Base-by-base conservation (phyloP, 2,113 vertebrate species). In the Eudyptes chrysolophus region DNA sequence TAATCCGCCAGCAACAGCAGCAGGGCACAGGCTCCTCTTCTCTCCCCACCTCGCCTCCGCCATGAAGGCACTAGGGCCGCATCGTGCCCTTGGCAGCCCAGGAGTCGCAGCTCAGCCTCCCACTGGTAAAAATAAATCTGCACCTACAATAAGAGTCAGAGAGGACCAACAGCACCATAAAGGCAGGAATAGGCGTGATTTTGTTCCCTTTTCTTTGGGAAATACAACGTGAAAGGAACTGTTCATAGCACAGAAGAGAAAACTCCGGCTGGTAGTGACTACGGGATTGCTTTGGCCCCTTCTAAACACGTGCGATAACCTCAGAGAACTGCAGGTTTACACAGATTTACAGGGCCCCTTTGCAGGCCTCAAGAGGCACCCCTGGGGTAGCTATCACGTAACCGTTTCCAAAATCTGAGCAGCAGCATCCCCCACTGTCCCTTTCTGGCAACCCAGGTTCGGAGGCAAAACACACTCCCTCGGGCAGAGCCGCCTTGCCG, bases 401-500 rank as follows among this genome's bases (percentile, higher is more conserved):
- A 34, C 20, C 40, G 46, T 48, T 89, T 48, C 34, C 54, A 78
- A 78, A 95, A 61, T 34, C 60, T 69, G 71, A 62, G 38, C 60
- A 74, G 87, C 42, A 48, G 64, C 86, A 81, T 81, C 40, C n/a
- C 51, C 64, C 69, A 34, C 89, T 66, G 46, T 60, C 36, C 27
- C 40, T 44, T 81, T 84, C 75, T 40, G 70, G 70, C 48, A 89
- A 61, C 8, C 38, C n/a, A 55, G 9, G 24, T 38, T 79, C 17
- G 26, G 46, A 77, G n/a, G n/a, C 21, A 81, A 71, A 81, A 38
- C 17, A 12, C 3, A 0, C 2, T 65, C 19, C 38, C 12, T 42
- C 4, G 0, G 21, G 38, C 38, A 76, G 44, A 58, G 36, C 10
- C 1, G 1, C 29, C 0, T 4, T 49, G 42, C 32, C 10, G 11